Conservation (phyloP, 2,888 invertebrate genomes). For the Brachylomia viminalis region DNA sequence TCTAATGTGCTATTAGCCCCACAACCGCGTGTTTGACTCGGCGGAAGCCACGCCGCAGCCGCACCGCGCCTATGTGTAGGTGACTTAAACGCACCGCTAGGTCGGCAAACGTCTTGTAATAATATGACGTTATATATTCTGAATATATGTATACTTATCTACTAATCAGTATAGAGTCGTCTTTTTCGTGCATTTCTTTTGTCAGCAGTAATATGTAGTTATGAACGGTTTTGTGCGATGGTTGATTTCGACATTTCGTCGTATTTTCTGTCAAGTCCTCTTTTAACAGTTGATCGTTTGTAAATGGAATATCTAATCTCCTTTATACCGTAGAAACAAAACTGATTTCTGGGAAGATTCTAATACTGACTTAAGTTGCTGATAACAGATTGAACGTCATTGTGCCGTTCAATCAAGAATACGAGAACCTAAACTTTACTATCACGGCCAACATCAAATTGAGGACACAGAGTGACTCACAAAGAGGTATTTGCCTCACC, state of each 20-base stretch:
- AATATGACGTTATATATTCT: slow-evolving; percentile 15
- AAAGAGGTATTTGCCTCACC: slow-evolving; percentile 18
- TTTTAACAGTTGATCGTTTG: neutral
- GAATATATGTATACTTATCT: slow-evolving; percentile 1
- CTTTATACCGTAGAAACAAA: neutral
- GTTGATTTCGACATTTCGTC: neutral
- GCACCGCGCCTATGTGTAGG: slow-evolving; percentile 23
- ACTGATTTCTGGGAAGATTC: neutral
- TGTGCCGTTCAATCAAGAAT: neutral
- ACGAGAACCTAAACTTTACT: neutral
- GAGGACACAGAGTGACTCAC: slow-evolving; percentile 18
- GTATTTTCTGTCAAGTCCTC: neutral
- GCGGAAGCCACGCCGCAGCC: slow-evolving; percentile 55
- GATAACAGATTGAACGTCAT: neutral
- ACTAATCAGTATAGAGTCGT: slow-evolving; percentile 13
- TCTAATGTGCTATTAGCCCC: slow-evolving; percentile 86
- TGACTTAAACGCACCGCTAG: slow-evolving; percentile 38
- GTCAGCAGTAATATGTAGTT: neutral
- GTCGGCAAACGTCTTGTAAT: slow-evolving; percentile 36
- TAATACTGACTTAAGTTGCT: neutral
- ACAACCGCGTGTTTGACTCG: slow-evolving; percentile 77
- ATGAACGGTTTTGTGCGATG: slow-evolving; percentile 2
- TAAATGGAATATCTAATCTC: neutral
- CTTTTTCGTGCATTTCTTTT: neutral
- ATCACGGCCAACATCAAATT: slow-evolving; percentile 10